A percentile compares a stretch with the other conserved stretches of the same genome.
These are phyloP conservation scores for Loxodonta africana DNA, from an alignment of 2,113 vertebrate species.

Conservation along the genomic window DNA sequence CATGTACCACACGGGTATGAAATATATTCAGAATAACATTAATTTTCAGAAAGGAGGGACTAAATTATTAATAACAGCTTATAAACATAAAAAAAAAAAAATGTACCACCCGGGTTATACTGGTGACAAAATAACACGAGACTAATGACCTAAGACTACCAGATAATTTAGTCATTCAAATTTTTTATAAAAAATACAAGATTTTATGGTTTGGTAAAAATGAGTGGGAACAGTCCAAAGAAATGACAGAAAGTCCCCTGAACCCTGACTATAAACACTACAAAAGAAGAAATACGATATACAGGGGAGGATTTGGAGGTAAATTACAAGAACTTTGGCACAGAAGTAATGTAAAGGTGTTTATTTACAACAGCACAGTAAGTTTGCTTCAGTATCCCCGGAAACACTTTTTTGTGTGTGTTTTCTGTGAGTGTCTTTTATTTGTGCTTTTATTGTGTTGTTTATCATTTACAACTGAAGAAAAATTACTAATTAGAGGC, in stretches of 20 bases:
- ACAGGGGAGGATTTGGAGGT: background rate
- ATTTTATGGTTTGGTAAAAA: slow-evolving; percentile 7
- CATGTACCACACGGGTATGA: background rate
- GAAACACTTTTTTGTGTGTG: background rate
- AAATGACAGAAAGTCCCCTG: background rate
- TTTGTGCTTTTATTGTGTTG: background rate
- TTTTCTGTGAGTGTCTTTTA: background rate
- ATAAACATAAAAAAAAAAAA: background rate
- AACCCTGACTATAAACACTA: background rate
- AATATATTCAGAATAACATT: background rate
- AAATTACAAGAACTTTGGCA: slow-evolving; percentile 6
- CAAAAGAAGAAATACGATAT: background rate
- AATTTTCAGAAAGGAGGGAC: background rate
- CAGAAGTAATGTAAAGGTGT: slow-evolving; percentile 15
- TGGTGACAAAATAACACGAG: background rate
- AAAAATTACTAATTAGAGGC: slow-evolving; percentile 2
- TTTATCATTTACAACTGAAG: slow-evolving; percentile 1
- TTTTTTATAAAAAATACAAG: slow-evolving; percentile 32
- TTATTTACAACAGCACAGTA: background rate
- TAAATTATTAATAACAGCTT: slow-evolving; percentile 42
- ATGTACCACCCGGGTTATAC: background rate
- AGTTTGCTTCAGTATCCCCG: background rate
- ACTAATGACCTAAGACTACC: background rate
- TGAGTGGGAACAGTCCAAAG: background rate
- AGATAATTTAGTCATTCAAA: background rate